These are phyloP conservation scores for Pipistrellus kuhlii DNA, from an alignment of 2,797 vertebrate species.

Conservation along the genomic window DNA sequence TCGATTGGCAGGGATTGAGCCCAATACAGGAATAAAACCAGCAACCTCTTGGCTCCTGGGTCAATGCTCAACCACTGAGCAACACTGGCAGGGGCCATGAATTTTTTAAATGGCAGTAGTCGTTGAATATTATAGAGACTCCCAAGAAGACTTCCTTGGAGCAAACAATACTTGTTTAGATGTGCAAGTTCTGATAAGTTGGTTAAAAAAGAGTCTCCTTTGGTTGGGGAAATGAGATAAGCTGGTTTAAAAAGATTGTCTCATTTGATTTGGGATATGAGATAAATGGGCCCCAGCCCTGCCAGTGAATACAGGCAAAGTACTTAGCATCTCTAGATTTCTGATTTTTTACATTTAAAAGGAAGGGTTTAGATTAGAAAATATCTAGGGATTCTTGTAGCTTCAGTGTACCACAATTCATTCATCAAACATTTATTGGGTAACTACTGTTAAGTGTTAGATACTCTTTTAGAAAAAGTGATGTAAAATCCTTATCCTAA, in stretches of 20 bases:
- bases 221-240: conserved; percentile 21
- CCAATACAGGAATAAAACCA: too few species aligned
- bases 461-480: conserved; percentile 39
- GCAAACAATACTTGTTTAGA: conserved; percentile 64
- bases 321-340: conserved; percentile 44
- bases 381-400: conserved; percentile 60
- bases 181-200: conserved; percentile 58
- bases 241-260: conserved; percentile 54
- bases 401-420: conserved; percentile 37
- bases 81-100: not conserved
- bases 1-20: too few species aligned
- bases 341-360: conserved; percentile 63
- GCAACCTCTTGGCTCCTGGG: too few species aligned
- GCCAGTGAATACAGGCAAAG: not conserved
- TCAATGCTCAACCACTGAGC: too few species aligned
- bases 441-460: conserved; percentile 19
- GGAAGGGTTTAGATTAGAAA: conserved; percentile 54
- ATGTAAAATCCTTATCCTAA: not conserved
- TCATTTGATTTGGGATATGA: conserved; percentile 34
- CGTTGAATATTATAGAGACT: conserved; percentile 8
- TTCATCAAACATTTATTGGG: conserved; percentile 59
- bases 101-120: conserved; percentile 53
- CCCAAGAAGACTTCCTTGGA: conserved; percentile 39
- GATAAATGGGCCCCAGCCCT: conserved; percentile 35
- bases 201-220: conserved; percentile 54